These are phyloP conservation scores for Centropus bengalensis DNA, from an alignment of 2,113 vertebrate species.

Conservation along the genomic window DNA sequence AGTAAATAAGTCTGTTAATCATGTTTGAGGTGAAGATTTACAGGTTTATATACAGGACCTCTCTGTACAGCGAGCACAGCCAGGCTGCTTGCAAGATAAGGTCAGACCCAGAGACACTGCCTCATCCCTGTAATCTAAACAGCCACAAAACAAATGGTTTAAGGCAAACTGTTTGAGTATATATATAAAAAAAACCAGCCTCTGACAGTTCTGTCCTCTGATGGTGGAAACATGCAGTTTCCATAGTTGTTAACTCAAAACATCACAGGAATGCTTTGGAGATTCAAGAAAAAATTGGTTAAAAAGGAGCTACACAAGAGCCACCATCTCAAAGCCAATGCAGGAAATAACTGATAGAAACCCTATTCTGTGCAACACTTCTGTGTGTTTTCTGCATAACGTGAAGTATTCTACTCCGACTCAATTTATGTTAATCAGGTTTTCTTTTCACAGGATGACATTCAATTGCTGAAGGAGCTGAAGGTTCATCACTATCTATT, in stretches of 20 bases:
- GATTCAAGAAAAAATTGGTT: neutral
- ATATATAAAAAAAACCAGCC: no score
- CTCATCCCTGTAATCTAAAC: no score
- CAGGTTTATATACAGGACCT: neutral
- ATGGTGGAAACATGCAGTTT: neutral
- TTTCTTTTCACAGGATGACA: constrained; percentile 83
- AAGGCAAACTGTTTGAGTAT: no score
- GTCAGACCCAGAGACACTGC: no score
- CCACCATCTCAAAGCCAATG: neutral
- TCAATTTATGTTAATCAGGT: neutral
- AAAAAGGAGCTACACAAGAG: neutral
- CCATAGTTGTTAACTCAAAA: neutral
- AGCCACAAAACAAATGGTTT: no score
- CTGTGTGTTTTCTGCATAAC: neutral
- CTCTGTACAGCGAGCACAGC: no score
- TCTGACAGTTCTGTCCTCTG: neutral
- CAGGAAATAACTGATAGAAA: neutral
- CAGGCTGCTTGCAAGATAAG: no score
- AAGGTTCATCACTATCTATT: constrained; percentile 89
- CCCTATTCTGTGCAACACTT: neutral
- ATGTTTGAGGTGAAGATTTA: neutral
- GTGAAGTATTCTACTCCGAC: neutral
- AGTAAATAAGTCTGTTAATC: neutral
- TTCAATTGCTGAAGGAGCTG: constrained; percentile 87
- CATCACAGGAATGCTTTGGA: neutral